Evolutionary conservation across 2,797 vertebrate genomes (phyloP).

Genomic region (Sebastes wilsoni): DNA sequence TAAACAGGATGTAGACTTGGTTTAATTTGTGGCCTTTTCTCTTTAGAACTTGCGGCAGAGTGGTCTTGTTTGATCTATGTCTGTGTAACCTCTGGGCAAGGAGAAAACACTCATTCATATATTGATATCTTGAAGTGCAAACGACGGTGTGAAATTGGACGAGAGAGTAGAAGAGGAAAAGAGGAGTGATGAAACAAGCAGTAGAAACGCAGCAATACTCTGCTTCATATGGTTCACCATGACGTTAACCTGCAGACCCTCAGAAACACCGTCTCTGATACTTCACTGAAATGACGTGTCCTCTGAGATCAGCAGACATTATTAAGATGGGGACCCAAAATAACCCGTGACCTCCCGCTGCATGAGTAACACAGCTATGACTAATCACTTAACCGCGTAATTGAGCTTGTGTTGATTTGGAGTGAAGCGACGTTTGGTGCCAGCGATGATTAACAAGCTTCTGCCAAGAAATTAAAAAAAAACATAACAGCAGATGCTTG

Average conservation of each 20-base stretch:
- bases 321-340: not conserved
- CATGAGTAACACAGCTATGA: constrained; percentile 18
- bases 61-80: not conserved
- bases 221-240: not conserved
- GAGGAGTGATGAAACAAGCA: constrained; percentile 27
- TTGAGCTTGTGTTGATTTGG: not conserved
- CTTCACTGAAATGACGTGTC: not conserved
- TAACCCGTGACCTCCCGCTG: not conserved
- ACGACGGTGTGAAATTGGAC: not conserved
- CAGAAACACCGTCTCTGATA: not conserved
- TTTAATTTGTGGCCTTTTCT: not conserved
- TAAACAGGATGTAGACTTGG: not conserved
- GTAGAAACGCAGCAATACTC: constrained; percentile 10
- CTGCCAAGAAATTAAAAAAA: not conserved
- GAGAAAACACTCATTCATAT: not conserved
- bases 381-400: not conserved
- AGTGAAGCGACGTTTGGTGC: not conserved
- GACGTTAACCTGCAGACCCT: not conserved
- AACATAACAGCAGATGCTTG: not conserved
- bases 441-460: not conserved
- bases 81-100: not conserved
- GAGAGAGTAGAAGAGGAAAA: not conserved
- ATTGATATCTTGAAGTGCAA: constrained; percentile 40
- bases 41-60: not conserved
- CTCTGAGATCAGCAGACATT: constrained; percentile 6